Evolutionary conservation across 2,888 invertebrate genomes (phyloP).

Genomic region (Thysanoteuthis rhombus): DNA sequence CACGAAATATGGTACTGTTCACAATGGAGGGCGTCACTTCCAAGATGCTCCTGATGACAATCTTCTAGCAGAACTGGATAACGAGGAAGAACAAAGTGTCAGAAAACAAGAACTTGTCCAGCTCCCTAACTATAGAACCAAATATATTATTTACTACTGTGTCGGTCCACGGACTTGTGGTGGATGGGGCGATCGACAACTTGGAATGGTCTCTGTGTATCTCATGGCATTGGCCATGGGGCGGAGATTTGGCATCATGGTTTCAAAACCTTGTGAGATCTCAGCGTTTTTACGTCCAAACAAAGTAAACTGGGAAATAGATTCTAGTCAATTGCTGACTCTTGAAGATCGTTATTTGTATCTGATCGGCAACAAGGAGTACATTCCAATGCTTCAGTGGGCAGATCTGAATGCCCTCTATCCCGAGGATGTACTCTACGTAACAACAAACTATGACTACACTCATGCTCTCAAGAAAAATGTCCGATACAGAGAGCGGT

Average conservation of each 20-base stretch:
- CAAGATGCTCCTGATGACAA: neutral
- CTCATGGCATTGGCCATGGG: slow-evolving; percentile 36
- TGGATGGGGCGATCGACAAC: slow-evolving; percentile 42
- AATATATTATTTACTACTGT: slow-evolving; percentile 40
- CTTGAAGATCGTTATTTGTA: slow-evolving; percentile 29
- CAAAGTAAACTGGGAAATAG: slow-evolving; percentile 38
- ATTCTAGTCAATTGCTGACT: slow-evolving; percentile 32
- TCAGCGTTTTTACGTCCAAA: slow-evolving; percentile 39
- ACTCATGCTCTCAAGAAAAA: slow-evolving; percentile 22
- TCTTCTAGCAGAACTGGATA: neutral
- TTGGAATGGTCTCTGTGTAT: slow-evolving; percentile 38
- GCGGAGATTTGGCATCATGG: slow-evolving; percentile 38
- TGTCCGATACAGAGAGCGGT: slow-evolving; percentile 32
- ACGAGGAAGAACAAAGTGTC: neutral
- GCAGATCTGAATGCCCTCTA: slow-evolving; percentile 36
- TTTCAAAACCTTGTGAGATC: slow-evolving; percentile 38
- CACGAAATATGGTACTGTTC: neutral
- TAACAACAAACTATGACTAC: slow-evolving; percentile 36
- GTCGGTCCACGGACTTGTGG: slow-evolving; percentile 36
- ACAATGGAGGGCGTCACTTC: neutral
- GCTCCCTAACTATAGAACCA: slow-evolving; percentile 14
- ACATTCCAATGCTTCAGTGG: slow-evolving; percentile 29
- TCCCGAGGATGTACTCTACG: slow-evolving; percentile 39
- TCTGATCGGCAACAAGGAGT: slow-evolving; percentile 33
- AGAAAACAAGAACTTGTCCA: neutral